Conservation (phyloP, 2,888 invertebrate genomes). For the Drosophila quinaria region DNA sequence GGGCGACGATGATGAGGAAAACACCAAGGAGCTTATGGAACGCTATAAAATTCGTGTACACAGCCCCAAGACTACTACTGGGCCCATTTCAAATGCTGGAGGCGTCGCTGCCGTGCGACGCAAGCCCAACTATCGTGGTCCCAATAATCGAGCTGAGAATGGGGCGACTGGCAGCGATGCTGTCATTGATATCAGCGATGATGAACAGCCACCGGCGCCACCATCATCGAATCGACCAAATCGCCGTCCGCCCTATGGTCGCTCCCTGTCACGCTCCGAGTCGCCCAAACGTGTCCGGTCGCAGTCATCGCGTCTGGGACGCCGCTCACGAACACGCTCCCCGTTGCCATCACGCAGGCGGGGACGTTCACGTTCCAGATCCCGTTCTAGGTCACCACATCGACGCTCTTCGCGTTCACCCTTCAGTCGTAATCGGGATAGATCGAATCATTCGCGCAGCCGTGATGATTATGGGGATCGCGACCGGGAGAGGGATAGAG, state of each 20-base stretch:
- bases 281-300: constrained; percentile 51
- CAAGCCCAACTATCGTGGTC: constrained; percentile 51
- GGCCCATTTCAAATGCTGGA: not conserved
- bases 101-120: constrained; percentile 35
- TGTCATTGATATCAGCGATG: constrained; percentile 85
- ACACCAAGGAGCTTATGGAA: constrained; percentile 83
- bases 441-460: constrained; percentile 40
- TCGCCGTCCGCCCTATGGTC: constrained; percentile 50
- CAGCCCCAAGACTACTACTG: constrained; percentile 40
- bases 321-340: constrained; percentile 55
- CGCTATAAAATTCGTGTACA: constrained; percentile 81
- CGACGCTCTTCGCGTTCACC: constrained; percentile 61
- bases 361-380: constrained; percentile 35
- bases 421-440: constrained; percentile 42
- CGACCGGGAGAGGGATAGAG: constrained; percentile 33
- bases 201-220: constrained; percentile 62
- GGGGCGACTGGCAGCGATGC: constrained; percentile 21
- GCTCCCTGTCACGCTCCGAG: constrained; percentile 54
- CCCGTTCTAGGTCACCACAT: constrained; percentile 52
- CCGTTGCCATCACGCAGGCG: constrained; percentile 40
- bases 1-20: constrained; percentile 86
- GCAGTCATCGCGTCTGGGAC: constrained; percentile 26
- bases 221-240: constrained; percentile 25
- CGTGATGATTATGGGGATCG: constrained; percentile 37
- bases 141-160: constrained; percentile 30